phyloP scores from a whole-genome alignment of 2,797 vertebrate genomes.

The Enteromius viviparus region DNA sequence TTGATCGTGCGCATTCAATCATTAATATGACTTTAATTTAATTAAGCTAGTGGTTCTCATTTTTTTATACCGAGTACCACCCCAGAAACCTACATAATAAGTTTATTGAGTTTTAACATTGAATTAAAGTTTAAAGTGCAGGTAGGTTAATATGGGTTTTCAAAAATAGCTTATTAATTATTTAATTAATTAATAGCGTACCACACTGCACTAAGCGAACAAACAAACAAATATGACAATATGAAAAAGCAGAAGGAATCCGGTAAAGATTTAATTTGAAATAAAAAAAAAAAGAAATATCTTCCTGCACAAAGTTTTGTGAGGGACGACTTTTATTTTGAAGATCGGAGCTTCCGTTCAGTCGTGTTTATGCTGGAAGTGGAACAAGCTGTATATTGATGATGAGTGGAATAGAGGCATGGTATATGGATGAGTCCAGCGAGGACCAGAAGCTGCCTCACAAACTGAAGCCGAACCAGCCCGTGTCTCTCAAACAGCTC shows the following conservation, averaged over 20 bases:
- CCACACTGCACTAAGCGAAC: neutral
- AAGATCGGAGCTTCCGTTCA: neutral
- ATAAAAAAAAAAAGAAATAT: neutral
- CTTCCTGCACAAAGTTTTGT: neutral
- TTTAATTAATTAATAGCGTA: too few species aligned
- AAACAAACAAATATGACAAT: neutral
- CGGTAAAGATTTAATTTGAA: neutral
- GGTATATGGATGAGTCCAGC: slow-evolving; percentile 80
- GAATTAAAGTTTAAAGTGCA: too few species aligned
- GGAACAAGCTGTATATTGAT: neutral
- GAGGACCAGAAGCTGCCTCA: slow-evolving; percentile 80
- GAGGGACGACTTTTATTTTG: slow-evolving; percentile 33
- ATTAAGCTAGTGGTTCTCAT: too few species aligned
- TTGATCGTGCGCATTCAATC: too few species aligned
- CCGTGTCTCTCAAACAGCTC: slow-evolving; percentile 71
- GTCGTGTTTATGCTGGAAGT: neutral
- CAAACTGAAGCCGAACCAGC: slow-evolving; percentile 69
- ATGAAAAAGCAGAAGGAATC: neutral
- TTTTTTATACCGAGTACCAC: too few species aligned
- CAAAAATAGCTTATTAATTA: too few species aligned
- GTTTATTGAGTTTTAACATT: too few species aligned
- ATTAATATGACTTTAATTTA: too few species aligned
- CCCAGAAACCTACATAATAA: too few species aligned
- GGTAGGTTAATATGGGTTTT: too few species aligned
- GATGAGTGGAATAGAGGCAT: slow-evolving; percentile 73